Percentiles rank a stretch among this genome's conserved stretches.
Conservation (phyloP, 2,888 invertebrate genomes). For the Ernsta delagoae region DNA sequence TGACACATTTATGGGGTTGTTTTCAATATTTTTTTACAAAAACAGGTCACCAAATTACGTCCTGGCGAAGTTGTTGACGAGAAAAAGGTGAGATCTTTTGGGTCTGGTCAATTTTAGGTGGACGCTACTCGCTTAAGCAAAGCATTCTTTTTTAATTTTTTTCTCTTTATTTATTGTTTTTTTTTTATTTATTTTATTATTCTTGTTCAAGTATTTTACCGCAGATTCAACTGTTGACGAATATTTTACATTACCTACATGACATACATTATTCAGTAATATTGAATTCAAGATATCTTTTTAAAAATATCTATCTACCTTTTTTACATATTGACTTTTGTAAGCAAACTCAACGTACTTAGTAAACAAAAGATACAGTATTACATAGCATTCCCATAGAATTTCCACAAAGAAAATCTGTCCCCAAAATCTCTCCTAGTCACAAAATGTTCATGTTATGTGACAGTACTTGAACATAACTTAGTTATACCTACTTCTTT, state of each 20-base stretch:
- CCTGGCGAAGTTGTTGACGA: conserved; percentile 97
- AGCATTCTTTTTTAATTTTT: conserved; percentile 70
- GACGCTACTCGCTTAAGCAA: conserved; percentile 83
- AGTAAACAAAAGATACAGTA: conserved; percentile 5
- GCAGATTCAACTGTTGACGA: conserved; percentile 44
- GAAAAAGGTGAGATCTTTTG: conserved; percentile 92
- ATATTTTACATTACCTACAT: conserved; percentile 34
- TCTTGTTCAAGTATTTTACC: background rate
- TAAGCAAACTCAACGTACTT: background rate
- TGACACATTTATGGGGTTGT: conserved; percentile 62
- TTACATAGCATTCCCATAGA: background rate
- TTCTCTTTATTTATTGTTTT: conserved; percentile 52
- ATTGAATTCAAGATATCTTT: conserved; percentile 9
- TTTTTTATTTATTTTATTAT: background rate
- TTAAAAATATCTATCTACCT: background rate
- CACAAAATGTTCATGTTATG: conserved; percentile 17
- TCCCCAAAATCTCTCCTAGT: too few relatives aligned
- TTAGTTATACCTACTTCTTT: conserved; percentile 41
- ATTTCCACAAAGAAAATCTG: too few relatives aligned
- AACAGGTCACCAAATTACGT: conserved; percentile 94
- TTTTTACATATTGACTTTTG: background rate
- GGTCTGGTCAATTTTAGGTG: conserved; percentile 81
- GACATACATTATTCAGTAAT: conserved; percentile 15
- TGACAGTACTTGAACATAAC: conserved; percentile 17
- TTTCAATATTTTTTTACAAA: conserved; percentile 77